Conservation (phyloP, 2,888 invertebrate species). For the Diarsia mendica region DNA sequence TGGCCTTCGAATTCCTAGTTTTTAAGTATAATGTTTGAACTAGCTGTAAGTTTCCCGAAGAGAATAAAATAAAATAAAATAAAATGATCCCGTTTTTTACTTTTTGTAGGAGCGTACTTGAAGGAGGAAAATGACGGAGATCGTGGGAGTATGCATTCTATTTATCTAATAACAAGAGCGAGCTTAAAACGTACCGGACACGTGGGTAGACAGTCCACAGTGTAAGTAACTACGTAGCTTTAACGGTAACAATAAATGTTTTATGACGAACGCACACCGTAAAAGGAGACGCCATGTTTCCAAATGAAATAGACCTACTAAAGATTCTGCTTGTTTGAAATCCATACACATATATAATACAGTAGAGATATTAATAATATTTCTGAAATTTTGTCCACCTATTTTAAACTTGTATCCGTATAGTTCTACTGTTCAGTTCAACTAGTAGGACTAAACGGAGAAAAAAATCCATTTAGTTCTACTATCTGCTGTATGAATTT, state of each 20-base stretch:
- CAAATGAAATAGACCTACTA: constrained; percentile 16
- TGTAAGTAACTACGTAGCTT: constrained; percentile 3
- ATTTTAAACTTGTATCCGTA: too few relatives aligned
- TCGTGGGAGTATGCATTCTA: background rate
- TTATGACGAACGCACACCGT: constrained; percentile 30
- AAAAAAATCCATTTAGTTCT: too few relatives aligned
- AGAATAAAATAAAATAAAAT: too few relatives aligned
- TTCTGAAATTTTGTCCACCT: too few relatives aligned
- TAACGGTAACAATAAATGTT: constrained; percentile 43
- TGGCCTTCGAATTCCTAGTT: too few relatives aligned
- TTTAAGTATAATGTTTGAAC: too few relatives aligned
- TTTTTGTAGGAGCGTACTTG: background rate
- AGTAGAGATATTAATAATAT: too few relatives aligned
- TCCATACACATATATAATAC: too few relatives aligned
- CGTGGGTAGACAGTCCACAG: background rate
- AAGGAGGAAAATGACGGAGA: background rate
- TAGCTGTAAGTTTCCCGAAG: too few relatives aligned
- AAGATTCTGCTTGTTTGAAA: background rate
- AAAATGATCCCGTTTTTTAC: constrained; percentile 7
- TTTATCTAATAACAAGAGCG: background rate
- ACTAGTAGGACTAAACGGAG: too few relatives aligned
- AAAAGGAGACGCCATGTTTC: constrained; percentile 22
- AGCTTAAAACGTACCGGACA: constrained; percentile 10
- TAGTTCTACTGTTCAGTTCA: too few relatives aligned
- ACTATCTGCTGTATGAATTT: too few relatives aligned